Evolutionary conservation across 2,888 invertebrate genomes (phyloP), one percentile per base, ranked within the genome.

Genomic region (Apodemia zela): DNA sequence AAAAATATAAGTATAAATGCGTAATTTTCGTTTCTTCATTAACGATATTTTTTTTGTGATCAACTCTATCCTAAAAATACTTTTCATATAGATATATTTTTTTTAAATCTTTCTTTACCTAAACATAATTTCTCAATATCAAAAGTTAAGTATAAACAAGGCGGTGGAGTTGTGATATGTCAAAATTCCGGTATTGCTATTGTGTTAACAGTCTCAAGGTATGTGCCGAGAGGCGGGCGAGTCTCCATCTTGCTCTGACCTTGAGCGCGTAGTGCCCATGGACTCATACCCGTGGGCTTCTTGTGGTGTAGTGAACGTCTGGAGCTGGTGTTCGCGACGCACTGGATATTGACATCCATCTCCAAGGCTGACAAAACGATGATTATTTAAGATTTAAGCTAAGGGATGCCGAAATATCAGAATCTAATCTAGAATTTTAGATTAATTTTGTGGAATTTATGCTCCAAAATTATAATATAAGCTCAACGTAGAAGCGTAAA

Each of bases 311-410:
- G 85, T 82, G 84, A 89, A 90, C 68, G 89, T 85, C 83, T 88
- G 88, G 69, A 89, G 83, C 75, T 88, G 89, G 76, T 92, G 92
- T 86, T 95, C 95, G 78, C 94, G 94, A 78, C 95, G 95, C 85
- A 96, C 96, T 77, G 96, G 96, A 93, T 93, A 98, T 90, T 94
- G 94, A 89, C 96, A 94, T 92, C 97, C 98, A 92, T 97, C 97
- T 89, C 97, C 97, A 93, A 95, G 93, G 95, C 97, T 97, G 95
- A 85, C 92, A 78, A 83, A 81, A 87, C 73, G 60, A 64, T 35
- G n/a, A 61, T 61, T 17, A 33, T 51, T 64, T 62, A 25, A 54
- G 25, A 54, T 21, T 54, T 54, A 13, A 49, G 18, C 11, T 51
- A 21, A 51, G 51, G 25, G 54, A 3, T 54, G 25, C 45, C 45